These are phyloP conservation scores for Morone chrysops DNA, from an alignment of 2,113 vertebrate species.

Conservation along the genomic window DNA sequence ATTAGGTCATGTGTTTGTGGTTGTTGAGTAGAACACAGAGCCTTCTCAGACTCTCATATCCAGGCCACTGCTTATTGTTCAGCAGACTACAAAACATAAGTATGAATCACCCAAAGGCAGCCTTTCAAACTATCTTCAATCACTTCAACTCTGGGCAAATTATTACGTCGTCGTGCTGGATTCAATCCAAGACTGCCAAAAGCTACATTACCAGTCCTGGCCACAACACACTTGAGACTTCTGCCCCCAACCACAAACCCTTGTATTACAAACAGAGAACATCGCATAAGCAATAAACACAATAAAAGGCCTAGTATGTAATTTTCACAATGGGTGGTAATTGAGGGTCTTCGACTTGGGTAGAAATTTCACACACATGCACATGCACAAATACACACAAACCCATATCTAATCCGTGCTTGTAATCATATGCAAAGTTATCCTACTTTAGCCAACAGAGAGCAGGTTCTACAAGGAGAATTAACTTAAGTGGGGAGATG, in stretches of 20 bases:
- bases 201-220: slow-evolving; percentile 25
- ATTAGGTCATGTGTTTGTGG: slow-evolving; percentile 64
- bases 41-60: slow-evolving; percentile 56
- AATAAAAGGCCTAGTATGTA: slow-evolving; percentile 26
- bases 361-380: slow-evolving; percentile 26
- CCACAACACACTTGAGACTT: slow-evolving; percentile 54
- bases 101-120: slow-evolving; percentile 58
- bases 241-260: slow-evolving; percentile 33
- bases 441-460: slow-evolving; percentile 58
- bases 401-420: slow-evolving; percentile 30
- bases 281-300: slow-evolving; percentile 21
- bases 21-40: slow-evolving; percentile 49
- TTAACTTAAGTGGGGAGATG: slow-evolving; percentile 59
- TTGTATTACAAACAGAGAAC: slow-evolving; percentile 53
- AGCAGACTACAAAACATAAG: slow-evolving; percentile 59
- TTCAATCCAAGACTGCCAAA: slow-evolving; percentile 48
- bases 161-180: slow-evolving; percentile 46
- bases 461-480: slow-evolving; percentile 64
- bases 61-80: slow-evolving; percentile 76
- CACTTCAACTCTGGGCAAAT: slow-evolving; percentile 42
- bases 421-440: slow-evolving; percentile 67
- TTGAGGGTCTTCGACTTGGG: slow-evolving; percentile 31
- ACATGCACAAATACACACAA: slow-evolving; percentile 20
- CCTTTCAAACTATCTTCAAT: slow-evolving; percentile 62
- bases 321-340: slow-evolving; percentile 45